Evolutionary conservation across 2,797 vertebrate genomes (phyloP), one percentile per base, ranked within the genome.

Genomic region (Danio jaintianensis): DNA sequence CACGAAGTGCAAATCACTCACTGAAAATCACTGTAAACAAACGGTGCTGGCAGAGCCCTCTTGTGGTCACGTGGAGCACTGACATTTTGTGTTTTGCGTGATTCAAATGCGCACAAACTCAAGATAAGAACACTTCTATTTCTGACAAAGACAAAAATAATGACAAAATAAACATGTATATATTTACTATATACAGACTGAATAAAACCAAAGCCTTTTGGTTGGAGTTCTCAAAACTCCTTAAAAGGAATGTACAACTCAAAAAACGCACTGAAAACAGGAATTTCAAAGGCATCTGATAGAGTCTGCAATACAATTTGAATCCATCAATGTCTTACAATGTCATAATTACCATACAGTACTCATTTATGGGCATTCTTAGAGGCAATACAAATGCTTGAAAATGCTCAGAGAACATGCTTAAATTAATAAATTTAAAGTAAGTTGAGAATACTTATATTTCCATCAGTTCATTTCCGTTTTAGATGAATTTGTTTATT

Each of bases 191-290:
- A 50, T 69, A 82, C 55, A 84, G 71, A 69, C 40, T 70, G 29
- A 74, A 83, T 83, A 86, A 81, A 76, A 83, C 72, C 76, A 81
- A 81, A 76, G 50, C 48, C 20, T 75, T 82, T 63, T 80, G 82
- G 55, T 75, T 82, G 81, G 80, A 80, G 68, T 66, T 78, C 75
- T 76, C 72, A 80, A 83, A 74, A 73, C 61, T 78, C 77, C 68
- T 84, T 80, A 84, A 61, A 74, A 71, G 61, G 72, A 83, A 84
- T 66, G 74, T 52, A 74, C 77, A 77, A 70, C 47, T 45, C 53
- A 61, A 63, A 75, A 10, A 42, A 64, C 67, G 11, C 7, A 59
- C 40, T 53, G 18, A 69, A 77, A 70, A 76, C 48, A 55, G 48
- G 4, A 53, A 81, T 53, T 12, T 15, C 4, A 47, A 47, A 67